Evolutionary conservation across 2,113 vertebrate species (phyloP).

Genomic region (Epinephelus moara): DNA sequence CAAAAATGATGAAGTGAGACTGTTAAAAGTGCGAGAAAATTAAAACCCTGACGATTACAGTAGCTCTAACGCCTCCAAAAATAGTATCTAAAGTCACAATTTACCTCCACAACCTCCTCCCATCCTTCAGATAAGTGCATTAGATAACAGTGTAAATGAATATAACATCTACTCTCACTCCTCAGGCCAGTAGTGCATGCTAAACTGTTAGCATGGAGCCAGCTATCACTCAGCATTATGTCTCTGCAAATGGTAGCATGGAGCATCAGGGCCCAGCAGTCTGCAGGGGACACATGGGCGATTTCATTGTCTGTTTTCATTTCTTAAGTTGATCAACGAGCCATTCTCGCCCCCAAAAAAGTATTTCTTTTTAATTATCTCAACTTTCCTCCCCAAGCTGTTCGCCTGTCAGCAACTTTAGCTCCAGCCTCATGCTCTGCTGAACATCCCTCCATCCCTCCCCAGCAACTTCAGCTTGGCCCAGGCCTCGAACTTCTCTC

Average conservation of each 20-base stretch:
- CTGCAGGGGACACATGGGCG: slow-evolving; percentile 1
- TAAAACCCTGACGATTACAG: too few relatives aligned
- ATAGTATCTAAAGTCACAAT: too few relatives aligned
- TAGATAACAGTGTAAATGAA: background rate
- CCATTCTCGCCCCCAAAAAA: slow-evolving; percentile 54
- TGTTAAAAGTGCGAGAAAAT: too few relatives aligned
- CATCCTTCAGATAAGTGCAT: background rate
- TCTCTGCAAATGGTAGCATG: background rate
- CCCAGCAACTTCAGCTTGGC: slow-evolving; percentile 57
- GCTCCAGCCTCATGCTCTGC: slow-evolving; percentile 71
- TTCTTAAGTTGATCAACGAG: slow-evolving; percentile 66
- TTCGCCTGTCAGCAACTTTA: slow-evolving; percentile 76
- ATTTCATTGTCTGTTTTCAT: slow-evolving; percentile 60
- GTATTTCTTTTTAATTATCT: slow-evolving; percentile 72
- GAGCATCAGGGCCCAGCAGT: slow-evolving; percentile 27
- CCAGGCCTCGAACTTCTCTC: slow-evolving; percentile 67
- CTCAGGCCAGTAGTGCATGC: background rate
- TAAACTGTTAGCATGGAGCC: slow-evolving; percentile 16
- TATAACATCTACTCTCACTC: background rate
- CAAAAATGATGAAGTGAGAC: too few relatives aligned
- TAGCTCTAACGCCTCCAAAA: too few relatives aligned
- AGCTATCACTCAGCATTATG: slow-evolving; percentile 11
- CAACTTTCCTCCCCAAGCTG: slow-evolving; percentile 70
- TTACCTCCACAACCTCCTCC: too few relatives aligned
- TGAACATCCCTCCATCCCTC: slow-evolving; percentile 68